Evolutionary conservation across 2,113 vertebrate species (phyloP).

Genomic region (Pomatorhinus ruficollis): DNA sequence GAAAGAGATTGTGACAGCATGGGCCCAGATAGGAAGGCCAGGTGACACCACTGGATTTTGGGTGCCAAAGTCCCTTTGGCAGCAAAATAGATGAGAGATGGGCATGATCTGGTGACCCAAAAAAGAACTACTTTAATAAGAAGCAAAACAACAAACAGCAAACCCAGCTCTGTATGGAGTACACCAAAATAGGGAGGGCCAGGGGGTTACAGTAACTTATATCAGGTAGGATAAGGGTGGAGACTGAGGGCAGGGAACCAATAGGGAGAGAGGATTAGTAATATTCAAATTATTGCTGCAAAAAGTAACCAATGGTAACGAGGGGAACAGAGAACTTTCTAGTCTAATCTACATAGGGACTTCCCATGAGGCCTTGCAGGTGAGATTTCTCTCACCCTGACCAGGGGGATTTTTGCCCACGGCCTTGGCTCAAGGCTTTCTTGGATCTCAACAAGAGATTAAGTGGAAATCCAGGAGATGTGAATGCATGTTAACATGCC

Average conservation of each 20-base stretch:
- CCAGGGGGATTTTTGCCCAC: background rate
- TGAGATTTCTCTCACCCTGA: background rate
- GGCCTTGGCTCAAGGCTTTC: background rate
- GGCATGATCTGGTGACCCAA: background rate
- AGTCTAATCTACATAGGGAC: background rate
- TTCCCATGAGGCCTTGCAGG: background rate
- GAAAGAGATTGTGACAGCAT: background rate
- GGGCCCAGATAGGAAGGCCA: background rate
- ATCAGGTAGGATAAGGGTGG: background rate
- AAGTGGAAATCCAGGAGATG: background rate
- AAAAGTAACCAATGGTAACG: background rate
- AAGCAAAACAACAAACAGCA: background rate
- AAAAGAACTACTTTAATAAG: background rate
- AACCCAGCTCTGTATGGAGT: background rate
- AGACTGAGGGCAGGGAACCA: background rate
- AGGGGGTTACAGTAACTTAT: background rate
- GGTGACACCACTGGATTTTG: background rate
- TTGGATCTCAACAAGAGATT: background rate
- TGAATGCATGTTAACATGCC: rapidly evolving
- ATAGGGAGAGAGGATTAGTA: background rate
- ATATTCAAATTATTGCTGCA: background rate
- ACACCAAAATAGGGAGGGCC: background rate
- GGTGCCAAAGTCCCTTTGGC: background rate
- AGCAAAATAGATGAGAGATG: background rate
- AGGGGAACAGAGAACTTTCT: background rate